phyloP scores from a whole-genome alignment of 2,888 invertebrate species.

The Dendrolimus pini region DNA sequence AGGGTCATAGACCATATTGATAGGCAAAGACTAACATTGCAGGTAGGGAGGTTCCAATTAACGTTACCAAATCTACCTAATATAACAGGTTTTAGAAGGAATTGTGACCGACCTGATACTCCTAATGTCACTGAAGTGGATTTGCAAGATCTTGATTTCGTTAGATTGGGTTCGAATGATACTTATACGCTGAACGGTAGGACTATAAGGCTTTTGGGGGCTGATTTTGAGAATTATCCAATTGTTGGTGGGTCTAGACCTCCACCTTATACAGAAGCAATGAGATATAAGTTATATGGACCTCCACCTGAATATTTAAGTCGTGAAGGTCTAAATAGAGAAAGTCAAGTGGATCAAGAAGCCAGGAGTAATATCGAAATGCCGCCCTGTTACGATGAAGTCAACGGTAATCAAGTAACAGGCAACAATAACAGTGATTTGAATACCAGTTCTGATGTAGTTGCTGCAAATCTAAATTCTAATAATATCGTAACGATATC shows the following conservation, averaged over 20 bases:
- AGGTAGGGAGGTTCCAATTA: conserved; percentile 55
- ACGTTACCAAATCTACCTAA: conserved; percentile 38
- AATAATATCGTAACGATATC: not conserved
- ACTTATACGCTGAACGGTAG: conserved; percentile 65
- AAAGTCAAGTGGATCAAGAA: conserved; percentile 35
- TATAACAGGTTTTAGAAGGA: conserved; percentile 30
- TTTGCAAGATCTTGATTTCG: conserved; percentile 51
- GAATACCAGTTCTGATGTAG: not conserved
- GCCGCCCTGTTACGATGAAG: conserved; percentile 61
- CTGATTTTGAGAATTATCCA: conserved; percentile 53
- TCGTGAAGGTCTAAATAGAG: conserved; percentile 35
- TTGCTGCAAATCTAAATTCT: not conserved
- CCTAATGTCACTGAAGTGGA: conserved; percentile 56
- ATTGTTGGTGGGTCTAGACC: conserved; percentile 33
- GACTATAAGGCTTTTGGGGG: conserved; percentile 59
- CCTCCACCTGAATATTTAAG: conserved; percentile 65
- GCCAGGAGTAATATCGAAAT: conserved; percentile 52
- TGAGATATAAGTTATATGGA: conserved; percentile 56
- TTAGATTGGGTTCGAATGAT: conserved; percentile 43
- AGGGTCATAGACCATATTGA: conserved; percentile 40
- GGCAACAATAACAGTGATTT: conserved; percentile 13
- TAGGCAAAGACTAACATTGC: conserved; percentile 43
- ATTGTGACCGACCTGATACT: conserved; percentile 45
- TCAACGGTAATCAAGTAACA: conserved; percentile 17
- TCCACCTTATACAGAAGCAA: conserved; percentile 59